Base-by-base conservation (phyloP, 2,797 vertebrate genomes). In the Taenioides sp. region DNA sequence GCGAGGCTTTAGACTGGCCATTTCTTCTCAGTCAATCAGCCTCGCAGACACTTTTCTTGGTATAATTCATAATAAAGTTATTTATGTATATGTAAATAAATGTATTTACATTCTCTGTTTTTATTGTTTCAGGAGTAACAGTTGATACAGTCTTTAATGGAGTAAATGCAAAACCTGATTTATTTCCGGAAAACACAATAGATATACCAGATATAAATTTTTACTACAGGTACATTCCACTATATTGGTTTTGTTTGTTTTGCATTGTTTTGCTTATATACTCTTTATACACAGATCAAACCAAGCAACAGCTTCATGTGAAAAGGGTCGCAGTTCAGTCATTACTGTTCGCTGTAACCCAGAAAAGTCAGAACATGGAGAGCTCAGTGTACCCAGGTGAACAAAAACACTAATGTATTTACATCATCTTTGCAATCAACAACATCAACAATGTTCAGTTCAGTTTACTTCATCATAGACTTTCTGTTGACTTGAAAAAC, bases 21-120 rank as follows among this genome's bases (percentile, higher is more conserved):
- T 99, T 69, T 96, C 97, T 54, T 97, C 97, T 23, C 98, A 99
- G 77, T 98, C 98, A 70, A 95, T 97, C 91, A 96, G 96, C 87
- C 90, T 99, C 7, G 98, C 96, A 0, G 97, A 99, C 82, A 93
- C 88, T 0, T 99, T 99, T 86, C 89, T 97, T 31, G 98, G 98
- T 99, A 74, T 31, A 62, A 91, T 68, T 28, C 2, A 52, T 31
- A 52, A 52, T 37, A 18, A 20, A 3, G 27, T 65, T 27, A 3
- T 27, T 20, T 27, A 18, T 65, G 23, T 16, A 23, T 16, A 49
- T 65, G 22, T 65, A 20, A 23, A 25, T 65, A 49, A 43, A 28
- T 18, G 2, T 34, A 11, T 61, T 60, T 12, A 43, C 22, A 7
- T 23, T n/a, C 2, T 37, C n/a, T 67, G 16, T 40, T 55, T 37